Evolutionary conservation across 2,797 vertebrate genomes (phyloP).

Genomic region (Smutsia gigantea): DNA sequence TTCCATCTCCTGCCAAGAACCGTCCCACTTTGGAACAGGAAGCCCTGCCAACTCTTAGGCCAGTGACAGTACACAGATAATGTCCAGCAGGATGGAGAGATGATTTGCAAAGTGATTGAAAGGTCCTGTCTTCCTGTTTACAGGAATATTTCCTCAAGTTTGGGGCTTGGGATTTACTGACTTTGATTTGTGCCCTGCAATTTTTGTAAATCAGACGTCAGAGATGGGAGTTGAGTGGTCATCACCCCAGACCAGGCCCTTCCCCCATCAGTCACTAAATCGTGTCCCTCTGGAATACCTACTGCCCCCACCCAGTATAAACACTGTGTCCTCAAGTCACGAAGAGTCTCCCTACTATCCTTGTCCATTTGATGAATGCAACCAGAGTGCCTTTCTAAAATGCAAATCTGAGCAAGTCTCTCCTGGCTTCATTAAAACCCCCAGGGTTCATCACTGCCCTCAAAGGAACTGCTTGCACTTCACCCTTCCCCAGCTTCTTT

Average conservation of each 20-base stretch:
- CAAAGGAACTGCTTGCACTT: not conserved
- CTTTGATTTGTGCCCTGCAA: not conserved
- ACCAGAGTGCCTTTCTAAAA: not conserved
- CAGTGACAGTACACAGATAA: not conserved
- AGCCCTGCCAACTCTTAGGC: constrained; percentile 46
- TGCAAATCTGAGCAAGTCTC: not conserved
- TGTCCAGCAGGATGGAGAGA: constrained; percentile 44
- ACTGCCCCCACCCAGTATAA: not conserved
- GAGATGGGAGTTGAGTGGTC: not conserved
- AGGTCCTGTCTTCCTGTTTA: constrained; percentile 50
- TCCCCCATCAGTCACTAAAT: not conserved
- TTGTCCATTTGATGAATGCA: not conserved
- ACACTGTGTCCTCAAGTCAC: not conserved
- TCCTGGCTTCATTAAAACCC: not conserved
- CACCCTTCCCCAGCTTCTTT: not conserved
- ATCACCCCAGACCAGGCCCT: not conserved
- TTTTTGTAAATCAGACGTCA: not conserved
- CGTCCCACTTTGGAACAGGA: constrained; percentile 60
- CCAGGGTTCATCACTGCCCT: not conserved
- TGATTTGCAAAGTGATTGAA: constrained; percentile 54
- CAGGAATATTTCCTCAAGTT: not conserved
- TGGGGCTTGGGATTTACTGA: not conserved
- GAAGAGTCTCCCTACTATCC: not conserved
- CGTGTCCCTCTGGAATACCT: not conserved
- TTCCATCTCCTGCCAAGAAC: constrained; percentile 62